A percentile compares a stretch with the other conserved stretches of the same genome.
Evolutionary conservation across 2,113 vertebrate species (phyloP).

Genomic region (Vulpes lagopus): DNA sequence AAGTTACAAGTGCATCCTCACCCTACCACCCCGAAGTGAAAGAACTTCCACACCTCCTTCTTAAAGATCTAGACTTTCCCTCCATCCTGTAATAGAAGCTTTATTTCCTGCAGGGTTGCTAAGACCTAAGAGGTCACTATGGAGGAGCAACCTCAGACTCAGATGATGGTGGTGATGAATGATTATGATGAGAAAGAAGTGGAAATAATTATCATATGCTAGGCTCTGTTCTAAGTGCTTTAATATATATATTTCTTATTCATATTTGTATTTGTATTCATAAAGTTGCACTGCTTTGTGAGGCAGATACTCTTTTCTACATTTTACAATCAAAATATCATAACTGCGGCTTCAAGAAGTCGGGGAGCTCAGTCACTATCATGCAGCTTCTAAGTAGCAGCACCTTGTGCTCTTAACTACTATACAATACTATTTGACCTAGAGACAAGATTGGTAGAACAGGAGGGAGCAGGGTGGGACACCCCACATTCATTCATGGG

Average conservation of each 20-base stretch:
- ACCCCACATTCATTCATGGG: neutral
- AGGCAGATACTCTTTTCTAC: slow-evolving; percentile 5
- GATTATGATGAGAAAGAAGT: neutral
- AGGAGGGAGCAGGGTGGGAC: neutral
- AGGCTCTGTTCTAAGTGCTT: neutral
- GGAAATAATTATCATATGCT: neutral
- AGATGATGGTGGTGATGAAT: neutral
- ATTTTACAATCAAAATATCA: neutral
- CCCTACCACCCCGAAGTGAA: neutral
- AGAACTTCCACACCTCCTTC: neutral
- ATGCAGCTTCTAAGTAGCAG: neutral
- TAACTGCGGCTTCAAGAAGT: neutral
- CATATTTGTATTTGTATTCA: neutral
- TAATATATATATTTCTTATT: neutral
- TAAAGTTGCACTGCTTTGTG: neutral
- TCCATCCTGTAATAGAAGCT: neutral
- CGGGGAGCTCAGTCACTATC: neutral
- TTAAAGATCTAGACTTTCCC: neutral
- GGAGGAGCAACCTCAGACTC: neutral
- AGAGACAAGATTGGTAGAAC: neutral
- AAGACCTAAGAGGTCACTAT: neutral
- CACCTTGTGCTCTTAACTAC: neutral
- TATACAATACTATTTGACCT: neutral
- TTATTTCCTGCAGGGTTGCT: neutral
- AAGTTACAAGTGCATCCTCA: neutral